phyloP scores from a whole-genome alignment of 2,113 vertebrate species.

The Eudyptes chrysolophus region DNA sequence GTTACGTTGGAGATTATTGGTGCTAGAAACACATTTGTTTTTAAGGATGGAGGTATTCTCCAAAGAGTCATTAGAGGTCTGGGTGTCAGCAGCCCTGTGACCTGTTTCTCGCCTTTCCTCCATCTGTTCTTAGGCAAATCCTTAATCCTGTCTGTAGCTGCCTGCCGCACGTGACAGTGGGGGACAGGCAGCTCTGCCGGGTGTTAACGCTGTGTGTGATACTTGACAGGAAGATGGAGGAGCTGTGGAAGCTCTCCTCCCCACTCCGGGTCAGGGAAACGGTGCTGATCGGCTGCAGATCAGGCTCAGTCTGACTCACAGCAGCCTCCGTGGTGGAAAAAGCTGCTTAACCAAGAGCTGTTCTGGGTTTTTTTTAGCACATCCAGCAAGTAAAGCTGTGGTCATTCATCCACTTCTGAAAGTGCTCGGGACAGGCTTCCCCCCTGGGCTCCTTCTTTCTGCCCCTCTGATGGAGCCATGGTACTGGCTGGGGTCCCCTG shows the following conservation, averaged over 20 bases:
- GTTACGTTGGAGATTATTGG: not conserved
- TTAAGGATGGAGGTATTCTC: not conserved
- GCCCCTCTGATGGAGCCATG: not conserved
- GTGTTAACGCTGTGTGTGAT: not conserved
- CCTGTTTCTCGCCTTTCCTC: not conserved
- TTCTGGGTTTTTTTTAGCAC: not conserved
- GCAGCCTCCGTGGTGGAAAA: rapidly evolving
- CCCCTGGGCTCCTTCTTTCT: not conserved
- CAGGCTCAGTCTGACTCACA: not conserved
- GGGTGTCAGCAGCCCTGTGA: not conserved
- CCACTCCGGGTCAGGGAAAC: rapidly evolving
- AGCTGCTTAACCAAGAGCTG: not conserved
- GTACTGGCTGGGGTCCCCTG: not conserved
- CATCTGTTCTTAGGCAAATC: not conserved
- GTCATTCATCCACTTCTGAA: not conserved
- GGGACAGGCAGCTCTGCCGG: not conserved
- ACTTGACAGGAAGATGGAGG: not conserved
- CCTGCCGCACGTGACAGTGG: not conserved
- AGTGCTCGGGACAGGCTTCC: not conserved
- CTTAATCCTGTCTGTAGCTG: not conserved
- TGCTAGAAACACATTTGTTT: not conserved
- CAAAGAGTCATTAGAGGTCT: not conserved
- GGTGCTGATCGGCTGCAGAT: rapidly evolving
- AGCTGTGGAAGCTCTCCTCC: not conserved
- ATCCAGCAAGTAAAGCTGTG: not conserved